These are phyloP conservation scores for Hemichromis elongatus DNA, from an alignment of 2,113 vertebrate species.

Conservation along the genomic window DNA sequence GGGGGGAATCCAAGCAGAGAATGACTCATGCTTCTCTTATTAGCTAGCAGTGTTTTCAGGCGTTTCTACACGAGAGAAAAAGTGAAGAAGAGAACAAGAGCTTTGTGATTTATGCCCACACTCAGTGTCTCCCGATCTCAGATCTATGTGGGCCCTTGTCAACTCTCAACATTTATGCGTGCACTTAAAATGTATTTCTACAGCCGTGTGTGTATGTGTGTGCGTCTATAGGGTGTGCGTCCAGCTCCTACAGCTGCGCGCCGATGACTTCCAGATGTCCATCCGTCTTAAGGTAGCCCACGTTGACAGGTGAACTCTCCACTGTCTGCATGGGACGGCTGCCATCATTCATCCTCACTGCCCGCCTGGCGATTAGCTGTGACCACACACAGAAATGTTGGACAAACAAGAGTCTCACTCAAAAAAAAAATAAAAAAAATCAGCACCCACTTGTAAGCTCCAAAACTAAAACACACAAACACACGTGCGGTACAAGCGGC, in stretches of 20 bases:
- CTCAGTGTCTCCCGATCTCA: conserved; percentile 40
- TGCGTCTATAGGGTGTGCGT: background rate
- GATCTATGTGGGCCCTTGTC: conserved; percentile 51
- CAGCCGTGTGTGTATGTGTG: background rate
- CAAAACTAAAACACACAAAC: background rate
- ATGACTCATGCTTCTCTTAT: conserved; percentile 57
- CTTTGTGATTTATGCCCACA: conserved; percentile 30
- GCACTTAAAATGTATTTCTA: conserved; percentile 45
- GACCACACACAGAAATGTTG: conserved; percentile 38
- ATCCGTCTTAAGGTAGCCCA: conserved; percentile 67
- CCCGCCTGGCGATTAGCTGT: conserved; percentile 26
- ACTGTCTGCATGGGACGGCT: conserved; percentile 49
- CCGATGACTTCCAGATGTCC: conserved; percentile 69
- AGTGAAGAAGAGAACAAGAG: conserved; percentile 14
- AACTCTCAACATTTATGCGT: conserved; percentile 43
- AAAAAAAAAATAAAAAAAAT: background rate
- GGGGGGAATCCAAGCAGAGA: conserved; percentile 34
- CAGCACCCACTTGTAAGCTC: background rate
- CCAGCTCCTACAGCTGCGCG: conserved; percentile 41
- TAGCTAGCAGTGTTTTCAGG: background rate
- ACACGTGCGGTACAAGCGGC: background rate
- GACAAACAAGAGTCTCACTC: conserved; percentile 16
- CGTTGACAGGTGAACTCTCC: conserved; percentile 67
- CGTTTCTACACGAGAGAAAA: background rate
- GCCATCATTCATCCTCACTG: conserved; percentile 52